Conservation (phyloP, 2,797 vertebrate species). For the Malacoraja senta region DNA sequence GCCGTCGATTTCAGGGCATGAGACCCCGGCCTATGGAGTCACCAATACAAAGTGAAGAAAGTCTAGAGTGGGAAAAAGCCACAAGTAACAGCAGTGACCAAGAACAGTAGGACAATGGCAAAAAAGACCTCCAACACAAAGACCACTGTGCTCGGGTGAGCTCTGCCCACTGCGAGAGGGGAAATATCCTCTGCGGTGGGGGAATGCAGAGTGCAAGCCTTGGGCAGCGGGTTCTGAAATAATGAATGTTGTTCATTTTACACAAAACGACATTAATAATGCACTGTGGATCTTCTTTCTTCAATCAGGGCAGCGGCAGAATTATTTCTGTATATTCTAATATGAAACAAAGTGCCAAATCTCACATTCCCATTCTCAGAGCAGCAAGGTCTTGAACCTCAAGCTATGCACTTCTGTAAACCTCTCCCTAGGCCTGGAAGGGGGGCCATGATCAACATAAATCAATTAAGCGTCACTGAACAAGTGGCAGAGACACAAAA, state of each 20-base stretch:
- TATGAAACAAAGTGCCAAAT: conserved; percentile 12
- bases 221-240: not conserved
- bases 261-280: not conserved
- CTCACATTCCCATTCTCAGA: conserved; percentile 7
- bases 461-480: not conserved
- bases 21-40: conserved; percentile 69
- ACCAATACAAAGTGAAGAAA: conserved; percentile 81
- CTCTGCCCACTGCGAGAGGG: not conserved
- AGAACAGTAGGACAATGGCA: conserved; percentile 62
- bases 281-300: not conserved
- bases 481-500: not conserved
- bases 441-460: not conserved
- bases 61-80: conserved; percentile 88
- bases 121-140: conserved; percentile 38
- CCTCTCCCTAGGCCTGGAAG: not conserved
- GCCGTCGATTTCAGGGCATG: conserved; percentile 89
- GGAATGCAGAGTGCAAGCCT: not conserved
- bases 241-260: not conserved
- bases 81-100: conserved; percentile 91
- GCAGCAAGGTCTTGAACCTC: not conserved
- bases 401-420: not conserved
- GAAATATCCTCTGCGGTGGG: not conserved
- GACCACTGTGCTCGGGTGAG: not conserved
- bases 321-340: not conserved
- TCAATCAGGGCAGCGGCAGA: not conserved